A percentile compares a stretch with the other conserved stretches of the same genome.
These are phyloP conservation scores for Hapalemur alaotrensis DNA, from an alignment of 2,797 vertebrate species.

Conservation along the genomic window DNA sequence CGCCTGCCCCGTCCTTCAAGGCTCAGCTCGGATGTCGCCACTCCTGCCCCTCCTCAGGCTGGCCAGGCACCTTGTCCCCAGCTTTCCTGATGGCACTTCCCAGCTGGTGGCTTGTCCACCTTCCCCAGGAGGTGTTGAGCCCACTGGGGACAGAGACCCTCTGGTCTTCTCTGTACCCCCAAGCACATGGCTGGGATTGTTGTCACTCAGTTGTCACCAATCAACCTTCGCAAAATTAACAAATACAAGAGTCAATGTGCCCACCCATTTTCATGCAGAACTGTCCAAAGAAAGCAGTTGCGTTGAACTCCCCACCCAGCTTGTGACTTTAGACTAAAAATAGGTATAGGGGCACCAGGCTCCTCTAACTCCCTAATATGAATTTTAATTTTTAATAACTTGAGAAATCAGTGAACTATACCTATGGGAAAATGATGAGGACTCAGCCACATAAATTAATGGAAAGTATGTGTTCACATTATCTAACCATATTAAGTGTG, in stretches of 20 bases:
- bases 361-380: constrained; percentile 67
- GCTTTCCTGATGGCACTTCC: background rate
- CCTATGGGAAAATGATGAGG: constrained; percentile 77
- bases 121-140: background rate
- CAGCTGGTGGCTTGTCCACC: background rate
- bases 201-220: background rate
- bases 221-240: background rate
- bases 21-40: background rate
- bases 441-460: constrained; percentile 74
- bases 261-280: background rate
- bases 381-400: constrained; percentile 82
- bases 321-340: constrained; percentile 74
- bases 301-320: background rate
- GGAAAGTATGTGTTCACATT: constrained; percentile 75
- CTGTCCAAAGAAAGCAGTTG: background rate
- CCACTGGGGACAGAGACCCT: background rate
- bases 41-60: background rate
- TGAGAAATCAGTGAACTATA: constrained; percentile 74
- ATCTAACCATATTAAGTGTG: constrained; percentile 80
- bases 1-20: background rate
- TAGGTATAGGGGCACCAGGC: constrained; percentile 63
- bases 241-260: background rate
- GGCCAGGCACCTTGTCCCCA: background rate
- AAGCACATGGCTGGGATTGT: background rate
- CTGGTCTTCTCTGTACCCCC: background rate